phyloP scores from a whole-genome alignment of 1,140 invertebrate genomes.

The Magallana angulata region DNA sequence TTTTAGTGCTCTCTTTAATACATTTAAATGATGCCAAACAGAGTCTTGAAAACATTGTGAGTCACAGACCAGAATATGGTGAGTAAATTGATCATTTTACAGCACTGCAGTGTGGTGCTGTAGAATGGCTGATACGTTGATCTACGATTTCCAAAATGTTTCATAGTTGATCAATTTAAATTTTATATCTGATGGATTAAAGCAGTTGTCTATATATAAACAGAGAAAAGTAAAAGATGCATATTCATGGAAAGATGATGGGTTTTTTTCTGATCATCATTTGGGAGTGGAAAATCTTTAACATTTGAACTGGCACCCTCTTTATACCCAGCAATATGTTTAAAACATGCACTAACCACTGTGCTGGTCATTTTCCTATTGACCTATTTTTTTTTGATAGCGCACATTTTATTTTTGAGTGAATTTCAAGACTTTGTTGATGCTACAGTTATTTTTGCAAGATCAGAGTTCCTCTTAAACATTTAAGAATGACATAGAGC shows the following conservation, averaged over 20 bases:
- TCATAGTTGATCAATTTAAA: neutral
- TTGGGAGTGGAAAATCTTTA: constrained; percentile 6
- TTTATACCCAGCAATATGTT: neutral
- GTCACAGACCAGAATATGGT: constrained; percentile 1
- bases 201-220: neutral
- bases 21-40: too few relatives aligned
- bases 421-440: neutral
- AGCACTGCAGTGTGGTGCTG: neutral
- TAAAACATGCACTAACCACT: neutral
- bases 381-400: neutral
- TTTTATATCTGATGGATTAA: neutral
- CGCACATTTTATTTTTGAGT: neutral
- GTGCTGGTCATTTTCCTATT: neutral
- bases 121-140: neutral
- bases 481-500: too few relatives aligned
- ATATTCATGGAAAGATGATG: neutral
- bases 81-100: neutral
- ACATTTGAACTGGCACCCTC: constrained; percentile 13
- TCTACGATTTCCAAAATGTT: neutral
- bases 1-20: too few relatives aligned
- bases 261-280: neutral
- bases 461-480: constrained; percentile 3
- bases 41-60: neutral
- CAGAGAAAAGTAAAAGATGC: constrained; percentile 2
- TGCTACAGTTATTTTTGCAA: neutral